Conservation (phyloP, 2,888 invertebrate genomes). For the Lasioglossum villosulum region DNA sequence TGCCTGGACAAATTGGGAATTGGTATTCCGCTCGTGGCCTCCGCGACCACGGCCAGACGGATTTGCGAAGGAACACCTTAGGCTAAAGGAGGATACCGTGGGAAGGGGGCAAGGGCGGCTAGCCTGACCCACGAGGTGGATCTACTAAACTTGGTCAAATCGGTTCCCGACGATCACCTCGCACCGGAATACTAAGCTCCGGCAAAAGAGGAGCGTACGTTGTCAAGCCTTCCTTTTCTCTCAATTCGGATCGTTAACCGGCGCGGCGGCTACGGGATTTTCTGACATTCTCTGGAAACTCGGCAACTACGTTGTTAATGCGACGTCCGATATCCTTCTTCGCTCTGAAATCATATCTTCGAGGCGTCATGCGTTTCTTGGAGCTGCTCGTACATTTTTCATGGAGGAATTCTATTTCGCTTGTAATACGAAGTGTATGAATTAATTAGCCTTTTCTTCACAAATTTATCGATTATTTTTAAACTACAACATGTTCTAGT, state of each 20-base stretch:
- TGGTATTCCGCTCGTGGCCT: conserved; percentile 81
- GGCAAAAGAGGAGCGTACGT: conserved; percentile 57
- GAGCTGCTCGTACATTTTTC: no score
- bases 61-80: conserved; percentile 82
- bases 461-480: no score
- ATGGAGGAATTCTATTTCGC: no score
- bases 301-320: not conserved
- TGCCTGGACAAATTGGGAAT: conserved; percentile 82
- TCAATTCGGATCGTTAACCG: conserved; percentile 47
- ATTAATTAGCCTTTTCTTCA: no score
- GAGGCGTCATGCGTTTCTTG: no score
- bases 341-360: no score
- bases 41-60: conserved; percentile 82
- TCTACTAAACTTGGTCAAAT: conserved; percentile 82
- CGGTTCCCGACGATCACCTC: conserved; percentile 78
- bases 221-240: conserved; percentile 51
- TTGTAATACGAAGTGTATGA: no score
- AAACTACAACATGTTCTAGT: no score
- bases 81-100: conserved; percentile 56
- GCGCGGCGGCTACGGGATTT: not conserved
- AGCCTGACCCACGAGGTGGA: conserved; percentile 55
- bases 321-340: no score
- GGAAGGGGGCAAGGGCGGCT: conserved; percentile 57
- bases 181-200: conserved; percentile 79
- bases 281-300: not conserved